Percentiles rank a stretch among this genome's conserved stretches.
phyloP scores from a whole-genome alignment of 2,113 vertebrate genomes.

The Hippocampus comes region DNA sequence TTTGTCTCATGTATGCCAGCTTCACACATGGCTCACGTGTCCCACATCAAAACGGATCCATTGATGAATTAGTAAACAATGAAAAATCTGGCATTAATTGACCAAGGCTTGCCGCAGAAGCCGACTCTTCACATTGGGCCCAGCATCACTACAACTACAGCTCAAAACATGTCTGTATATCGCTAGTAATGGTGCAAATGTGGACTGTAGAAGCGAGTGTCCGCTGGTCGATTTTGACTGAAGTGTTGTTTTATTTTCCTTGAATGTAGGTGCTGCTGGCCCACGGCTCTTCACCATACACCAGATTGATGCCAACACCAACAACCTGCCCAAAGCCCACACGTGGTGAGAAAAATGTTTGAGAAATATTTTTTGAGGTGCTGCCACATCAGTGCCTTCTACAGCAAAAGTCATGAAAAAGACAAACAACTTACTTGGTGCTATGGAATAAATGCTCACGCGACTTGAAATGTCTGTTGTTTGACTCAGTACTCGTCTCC shows the following conservation, averaged over 20 bases:
- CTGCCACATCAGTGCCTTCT: too few relatives aligned
- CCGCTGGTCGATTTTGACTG: not conserved
- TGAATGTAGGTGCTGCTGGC: conserved; percentile 85
- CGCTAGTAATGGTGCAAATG: not conserved
- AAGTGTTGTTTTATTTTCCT: not conserved
- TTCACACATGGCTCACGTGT: not conserved
- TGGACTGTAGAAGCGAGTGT: not conserved
- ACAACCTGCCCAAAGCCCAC: conserved; percentile 96
- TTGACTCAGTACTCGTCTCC: not conserved
- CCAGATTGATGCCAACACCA: conserved; percentile 95
- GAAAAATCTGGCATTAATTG: too few relatives aligned
- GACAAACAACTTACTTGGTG: too few relatives aligned
- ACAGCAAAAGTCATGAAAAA: too few relatives aligned
- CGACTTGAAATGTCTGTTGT: not conserved
- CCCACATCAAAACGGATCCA: not conserved
- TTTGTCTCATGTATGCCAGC: not conserved
- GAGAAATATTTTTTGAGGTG: not conserved
- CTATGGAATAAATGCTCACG: not conserved
- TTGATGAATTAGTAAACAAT: not conserved
- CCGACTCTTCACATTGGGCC: not conserved
- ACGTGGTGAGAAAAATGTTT: conserved; percentile 81
- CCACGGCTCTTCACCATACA: conserved; percentile 96
- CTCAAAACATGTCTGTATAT: not conserved
- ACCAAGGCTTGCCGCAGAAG: too few relatives aligned
- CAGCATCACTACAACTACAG: too few relatives aligned